phyloP scores from a whole-genome alignment of 2,888 invertebrate genomes.

The Tiphia femorata region DNA sequence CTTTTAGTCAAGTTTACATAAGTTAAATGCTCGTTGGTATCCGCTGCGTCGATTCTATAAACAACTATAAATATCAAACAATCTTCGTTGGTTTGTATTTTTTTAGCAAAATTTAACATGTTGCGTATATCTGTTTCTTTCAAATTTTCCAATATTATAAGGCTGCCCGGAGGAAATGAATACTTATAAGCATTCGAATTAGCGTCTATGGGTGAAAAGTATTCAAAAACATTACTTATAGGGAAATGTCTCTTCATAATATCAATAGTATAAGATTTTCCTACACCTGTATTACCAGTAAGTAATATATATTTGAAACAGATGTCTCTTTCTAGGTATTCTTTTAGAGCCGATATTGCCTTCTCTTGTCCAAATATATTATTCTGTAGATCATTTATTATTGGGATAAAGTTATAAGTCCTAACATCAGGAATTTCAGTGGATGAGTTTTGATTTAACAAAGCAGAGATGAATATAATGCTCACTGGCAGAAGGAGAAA shows the following conservation, averaged over 20 bases:
- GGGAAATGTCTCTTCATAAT: slow-evolving; percentile 54
- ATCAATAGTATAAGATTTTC: slow-evolving; percentile 59
- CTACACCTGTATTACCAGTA: slow-evolving; percentile 62
- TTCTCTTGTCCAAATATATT: slow-evolving; percentile 54
- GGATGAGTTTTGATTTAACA: slow-evolving; percentile 24
- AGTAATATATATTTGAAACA: slow-evolving; percentile 49
- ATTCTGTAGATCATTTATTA: slow-evolving; percentile 41
- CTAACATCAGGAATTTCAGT: background rate
- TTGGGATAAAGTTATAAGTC: slow-evolving; percentile 38
- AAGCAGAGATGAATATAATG: slow-evolving; percentile 12
- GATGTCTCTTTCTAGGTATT: slow-evolving; percentile 30
- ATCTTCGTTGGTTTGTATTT: slow-evolving; percentile 7
- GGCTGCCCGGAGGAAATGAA: slow-evolving; percentile 49
- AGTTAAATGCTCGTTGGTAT: too few species aligned
- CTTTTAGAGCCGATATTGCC: slow-evolving; percentile 40
- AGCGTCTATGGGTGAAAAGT: slow-evolving; percentile 40
- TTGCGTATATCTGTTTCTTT: slow-evolving; percentile 42
- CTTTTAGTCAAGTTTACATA: too few species aligned
- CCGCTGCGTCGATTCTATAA: slow-evolving; percentile 56
- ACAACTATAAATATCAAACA: slow-evolving; percentile 52
- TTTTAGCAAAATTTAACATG: slow-evolving; percentile 33
- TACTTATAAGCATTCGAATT: slow-evolving; percentile 25
- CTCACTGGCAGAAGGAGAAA: slow-evolving; percentile 24
- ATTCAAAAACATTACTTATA: slow-evolving; percentile 36
- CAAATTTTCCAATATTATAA: slow-evolving; percentile 61